phyloP scores from a whole-genome alignment of 2,113 vertebrate genomes.

The Macquaria ambigua region DNA sequence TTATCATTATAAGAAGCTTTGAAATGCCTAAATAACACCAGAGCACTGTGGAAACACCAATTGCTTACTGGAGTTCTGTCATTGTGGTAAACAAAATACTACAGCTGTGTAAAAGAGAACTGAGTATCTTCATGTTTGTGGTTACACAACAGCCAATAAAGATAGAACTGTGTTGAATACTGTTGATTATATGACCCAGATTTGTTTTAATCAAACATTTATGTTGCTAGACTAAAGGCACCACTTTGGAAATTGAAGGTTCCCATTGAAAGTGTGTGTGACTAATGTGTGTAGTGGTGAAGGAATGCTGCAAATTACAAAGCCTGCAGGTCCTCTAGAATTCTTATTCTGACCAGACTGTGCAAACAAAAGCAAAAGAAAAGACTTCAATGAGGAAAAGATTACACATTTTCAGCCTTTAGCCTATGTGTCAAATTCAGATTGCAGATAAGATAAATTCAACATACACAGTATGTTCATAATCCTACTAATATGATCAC shows the following conservation, averaged over 20 bases:
- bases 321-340: neutral
- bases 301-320: slow-evolving; percentile 3
- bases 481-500: too few species aligned
- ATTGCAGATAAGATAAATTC: too few species aligned
- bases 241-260: slow-evolving; percentile 31
- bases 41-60: slow-evolving; percentile 14
- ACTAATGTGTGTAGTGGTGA: slow-evolving; percentile 6
- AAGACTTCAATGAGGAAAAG: neutral
- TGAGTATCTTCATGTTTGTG: slow-evolving; percentile 1
- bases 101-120: slow-evolving; percentile 11
- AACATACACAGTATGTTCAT: too few species aligned
- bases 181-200: slow-evolving; percentile 15
- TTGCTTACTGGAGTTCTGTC: slow-evolving; percentile 27
- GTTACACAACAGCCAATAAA: neutral
- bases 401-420: neutral
- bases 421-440: neutral
- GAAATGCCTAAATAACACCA: slow-evolving; percentile 26
- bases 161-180: slow-evolving; percentile 2
- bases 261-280: slow-evolving; percentile 7
- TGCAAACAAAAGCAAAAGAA: neutral
- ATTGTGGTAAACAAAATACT: slow-evolving; percentile 33
- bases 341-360: neutral
- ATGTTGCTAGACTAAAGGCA: slow-evolving; percentile 7
- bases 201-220: slow-evolving; percentile 28
- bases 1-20: slow-evolving; percentile 39